Percentiles rank a stretch among this genome's conserved stretches.
These are phyloP conservation scores for Tachysurus fulvidraco DNA, from an alignment of 2,113 vertebrate species.

Conservation along the genomic window DNA sequence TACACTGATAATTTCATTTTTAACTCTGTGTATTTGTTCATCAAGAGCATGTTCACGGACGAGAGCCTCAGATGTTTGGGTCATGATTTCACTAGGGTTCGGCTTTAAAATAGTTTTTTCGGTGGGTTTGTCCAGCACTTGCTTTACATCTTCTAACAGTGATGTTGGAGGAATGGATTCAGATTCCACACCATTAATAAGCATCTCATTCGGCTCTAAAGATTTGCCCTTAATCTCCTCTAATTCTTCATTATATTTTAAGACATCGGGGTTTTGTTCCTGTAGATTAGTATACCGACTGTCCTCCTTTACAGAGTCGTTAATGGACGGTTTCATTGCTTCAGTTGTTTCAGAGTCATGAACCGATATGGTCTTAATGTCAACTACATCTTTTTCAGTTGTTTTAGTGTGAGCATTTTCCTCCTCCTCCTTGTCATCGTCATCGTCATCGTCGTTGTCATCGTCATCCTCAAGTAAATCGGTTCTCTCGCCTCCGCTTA, in stretches of 20 bases:
- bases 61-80: background rate
- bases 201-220: background rate
- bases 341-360: conserved; percentile 26
- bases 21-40: conserved; percentile 33
- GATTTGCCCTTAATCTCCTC: conserved; percentile 33
- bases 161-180: conserved; percentile 5
- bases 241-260: conserved; percentile 24
- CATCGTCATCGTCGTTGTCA: conserved; percentile 63
- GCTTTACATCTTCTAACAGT: conserved; percentile 27
- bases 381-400: conserved; percentile 34
- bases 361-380: background rate
- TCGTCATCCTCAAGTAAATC: conserved; percentile 27
- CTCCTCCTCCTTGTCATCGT: conserved; percentile 57
- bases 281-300: background rate
- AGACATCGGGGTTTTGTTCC: background rate
- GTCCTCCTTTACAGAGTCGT: conserved; percentile 11
- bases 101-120: conserved; percentile 10
- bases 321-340: conserved; percentile 7
- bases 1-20: conserved; percentile 33
- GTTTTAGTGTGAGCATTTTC: conserved; percentile 36
- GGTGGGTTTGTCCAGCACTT: background rate
- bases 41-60: background rate
- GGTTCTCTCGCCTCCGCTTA: conserved; percentile 63
- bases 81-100: background rate
- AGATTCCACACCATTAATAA: background rate